Percentiles rank a stretch among this genome's conserved stretches.
These are phyloP conservation scores for Mormyrus lacerda DNA, from an alignment of 2,113 vertebrate species.

Conservation along the genomic window DNA sequence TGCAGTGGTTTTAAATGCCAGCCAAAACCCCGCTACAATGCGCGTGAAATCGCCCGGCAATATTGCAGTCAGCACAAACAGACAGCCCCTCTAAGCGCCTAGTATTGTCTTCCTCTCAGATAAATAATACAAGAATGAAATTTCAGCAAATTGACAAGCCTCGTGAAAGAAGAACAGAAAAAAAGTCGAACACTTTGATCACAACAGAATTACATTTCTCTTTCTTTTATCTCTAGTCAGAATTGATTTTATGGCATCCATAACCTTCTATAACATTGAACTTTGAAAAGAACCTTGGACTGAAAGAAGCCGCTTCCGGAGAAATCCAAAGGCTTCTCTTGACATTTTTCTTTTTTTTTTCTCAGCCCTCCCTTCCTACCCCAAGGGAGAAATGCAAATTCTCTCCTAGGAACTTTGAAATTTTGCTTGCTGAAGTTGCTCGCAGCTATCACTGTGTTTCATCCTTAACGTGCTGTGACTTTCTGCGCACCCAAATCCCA, in stretches of 20 bases:
- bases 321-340: constrained; percentile 40
- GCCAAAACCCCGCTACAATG: constrained; percentile 25
- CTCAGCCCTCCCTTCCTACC: constrained; percentile 24
- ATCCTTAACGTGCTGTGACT: constrained; percentile 37
- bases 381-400: constrained; percentile 53
- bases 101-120: constrained; percentile 23
- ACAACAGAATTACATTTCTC: constrained; percentile 43
- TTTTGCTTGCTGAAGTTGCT: constrained; percentile 52
- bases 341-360: constrained; percentile 27
- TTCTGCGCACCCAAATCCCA: constrained; percentile 39
- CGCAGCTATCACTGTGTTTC: constrained; percentile 38
- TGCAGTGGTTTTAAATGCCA: constrained; percentile 19
- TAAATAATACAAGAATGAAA: constrained; percentile 46
- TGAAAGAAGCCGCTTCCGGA: constrained; percentile 36
- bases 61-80: constrained; percentile 8
- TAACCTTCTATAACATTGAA: constrained; percentile 50
- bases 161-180: constrained; percentile 25
- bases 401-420: constrained; percentile 48
- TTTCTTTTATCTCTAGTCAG: constrained; percentile 41
- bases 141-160: constrained; percentile 44
- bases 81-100: constrained; percentile 31
- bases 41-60: constrained; percentile 25
- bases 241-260: constrained; percentile 51
- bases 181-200: constrained; percentile 46
- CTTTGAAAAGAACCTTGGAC: constrained; percentile 43